These are phyloP conservation scores for Odontophorus gujanensis DNA, from an alignment of 2,113 vertebrate genomes.

Conservation along the genomic window DNA sequence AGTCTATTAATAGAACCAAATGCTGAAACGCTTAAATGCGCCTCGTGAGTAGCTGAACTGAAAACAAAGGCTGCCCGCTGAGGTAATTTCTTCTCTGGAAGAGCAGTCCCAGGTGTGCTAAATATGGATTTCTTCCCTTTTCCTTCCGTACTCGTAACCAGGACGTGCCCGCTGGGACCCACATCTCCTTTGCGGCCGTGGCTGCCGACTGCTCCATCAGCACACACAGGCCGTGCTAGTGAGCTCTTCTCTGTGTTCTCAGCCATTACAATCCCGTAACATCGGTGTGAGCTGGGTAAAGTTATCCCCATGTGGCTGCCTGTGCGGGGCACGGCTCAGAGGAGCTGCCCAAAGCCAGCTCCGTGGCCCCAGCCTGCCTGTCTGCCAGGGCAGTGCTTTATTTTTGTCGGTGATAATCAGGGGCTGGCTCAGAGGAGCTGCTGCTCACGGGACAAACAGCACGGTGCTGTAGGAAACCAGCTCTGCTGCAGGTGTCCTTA, in stretches of 20 bases:
- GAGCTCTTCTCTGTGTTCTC: not conserved
- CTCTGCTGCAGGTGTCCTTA: not conserved
- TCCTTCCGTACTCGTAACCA: not conserved
- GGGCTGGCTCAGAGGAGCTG: constrained; percentile 18
- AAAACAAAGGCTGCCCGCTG: constrained; percentile 21
- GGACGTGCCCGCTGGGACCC: constrained; percentile 5
- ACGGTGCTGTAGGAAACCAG: not conserved
- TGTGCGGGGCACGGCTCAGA: not conserved
- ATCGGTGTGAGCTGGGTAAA: not conserved
- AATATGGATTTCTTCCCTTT: not conserved
- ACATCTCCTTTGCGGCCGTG: not conserved
- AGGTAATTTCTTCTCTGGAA: not conserved
- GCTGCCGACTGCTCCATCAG: not conserved
- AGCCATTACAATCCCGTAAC: not conserved
- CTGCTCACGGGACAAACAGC: not conserved
- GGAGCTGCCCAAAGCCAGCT: not conserved
- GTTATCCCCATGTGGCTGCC: not conserved
- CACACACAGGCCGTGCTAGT: not conserved
- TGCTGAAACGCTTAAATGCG: constrained; percentile 30
- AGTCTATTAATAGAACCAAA: constrained; percentile 44
- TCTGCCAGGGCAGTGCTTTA: not conserved
- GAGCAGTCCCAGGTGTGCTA: not conserved
- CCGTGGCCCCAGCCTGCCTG: not conserved
- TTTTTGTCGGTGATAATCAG: constrained; percentile 22
- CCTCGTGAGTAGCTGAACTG: not conserved